Percentiles rank a stretch among this genome's conserved stretches.
These are phyloP conservation scores for Exephanes ischioxanthus DNA, from an alignment of 2,888 invertebrate species.

Conservation along the genomic window DNA sequence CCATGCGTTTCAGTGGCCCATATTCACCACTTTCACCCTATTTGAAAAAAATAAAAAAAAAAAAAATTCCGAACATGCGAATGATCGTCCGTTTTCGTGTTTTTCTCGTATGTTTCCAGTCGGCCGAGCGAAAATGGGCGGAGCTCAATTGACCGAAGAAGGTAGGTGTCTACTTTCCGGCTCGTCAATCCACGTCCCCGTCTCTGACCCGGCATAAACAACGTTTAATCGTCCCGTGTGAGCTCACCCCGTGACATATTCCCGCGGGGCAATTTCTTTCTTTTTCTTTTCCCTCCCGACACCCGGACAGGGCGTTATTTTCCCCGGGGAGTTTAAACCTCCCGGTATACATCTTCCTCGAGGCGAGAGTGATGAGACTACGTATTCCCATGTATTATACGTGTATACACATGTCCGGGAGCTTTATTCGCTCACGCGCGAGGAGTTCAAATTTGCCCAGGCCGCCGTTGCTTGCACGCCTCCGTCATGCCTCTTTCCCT, in stretches of 20 bases:
- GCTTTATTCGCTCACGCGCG: slow-evolving; percentile 20
- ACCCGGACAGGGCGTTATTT: slow-evolving; percentile 7
- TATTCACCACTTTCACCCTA: too few relatives aligned
- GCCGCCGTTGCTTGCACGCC: slow-evolving; percentile 14
- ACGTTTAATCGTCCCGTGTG: slow-evolving; percentile 48
- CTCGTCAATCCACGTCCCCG: slow-evolving; percentile 4
- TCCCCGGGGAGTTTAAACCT: slow-evolving; percentile 24
- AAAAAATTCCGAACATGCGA: slow-evolving; percentile 2
- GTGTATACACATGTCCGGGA: slow-evolving; percentile 27
- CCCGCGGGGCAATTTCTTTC: slow-evolving; percentile 39
- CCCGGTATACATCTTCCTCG: slow-evolving; percentile 19
- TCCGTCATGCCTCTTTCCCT: slow-evolving; percentile 4
- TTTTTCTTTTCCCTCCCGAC: not conserved
- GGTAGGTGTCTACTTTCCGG: slow-evolving; percentile 79
- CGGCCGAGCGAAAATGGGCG: slow-evolving; percentile 83
- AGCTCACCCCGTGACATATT: slow-evolving; percentile 48
- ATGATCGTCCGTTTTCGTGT: slow-evolving; percentile 38
- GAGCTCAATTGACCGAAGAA: slow-evolving; percentile 85
- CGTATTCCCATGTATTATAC: slow-evolving; percentile 26
- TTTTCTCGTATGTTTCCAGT: slow-evolving; percentile 76
- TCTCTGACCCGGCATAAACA: slow-evolving; percentile 51
- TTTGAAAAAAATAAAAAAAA: not conserved
- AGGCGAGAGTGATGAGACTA: slow-evolving; percentile 20
- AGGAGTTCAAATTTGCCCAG: slow-evolving; percentile 44
- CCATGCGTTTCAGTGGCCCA: too few relatives aligned